These are phyloP conservation scores for Danionella cerebrum DNA, from an alignment of 2,113 vertebrate species.

Conservation along the genomic window DNA sequence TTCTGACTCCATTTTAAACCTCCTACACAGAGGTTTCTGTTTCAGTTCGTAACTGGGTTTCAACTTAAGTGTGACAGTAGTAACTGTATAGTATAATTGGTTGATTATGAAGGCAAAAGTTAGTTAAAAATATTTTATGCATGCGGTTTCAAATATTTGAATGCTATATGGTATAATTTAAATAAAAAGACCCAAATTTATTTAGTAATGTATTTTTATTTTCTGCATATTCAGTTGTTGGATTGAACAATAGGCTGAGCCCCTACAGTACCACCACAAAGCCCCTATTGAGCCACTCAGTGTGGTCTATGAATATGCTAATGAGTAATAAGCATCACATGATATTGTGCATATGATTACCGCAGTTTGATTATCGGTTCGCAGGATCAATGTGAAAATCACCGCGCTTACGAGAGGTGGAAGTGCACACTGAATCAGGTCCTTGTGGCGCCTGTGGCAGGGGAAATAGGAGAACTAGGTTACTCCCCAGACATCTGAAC, in stretches of 20 bases:
- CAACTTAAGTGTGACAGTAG: no score
- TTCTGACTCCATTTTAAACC: no score
- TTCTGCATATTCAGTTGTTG: neutral
- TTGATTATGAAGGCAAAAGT: no score
- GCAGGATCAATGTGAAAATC: neutral
- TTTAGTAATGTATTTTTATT: neutral
- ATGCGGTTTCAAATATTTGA: no score
- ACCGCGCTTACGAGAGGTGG: constrained; percentile 3
- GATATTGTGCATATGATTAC: neutral
- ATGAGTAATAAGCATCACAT: neutral
- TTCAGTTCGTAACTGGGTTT: no score
- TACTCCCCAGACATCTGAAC: constrained; percentile 40
- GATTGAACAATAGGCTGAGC: neutral
- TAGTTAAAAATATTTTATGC: no score
- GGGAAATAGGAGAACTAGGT: constrained; percentile 23
- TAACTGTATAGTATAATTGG: no score
- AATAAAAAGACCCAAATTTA: no score
- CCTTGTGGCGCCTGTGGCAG: constrained; percentile 20
- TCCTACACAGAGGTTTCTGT: no score
- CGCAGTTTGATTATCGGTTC: neutral
- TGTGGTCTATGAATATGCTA: neutral
- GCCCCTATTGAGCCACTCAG: neutral
- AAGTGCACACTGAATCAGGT: constrained; percentile 18
- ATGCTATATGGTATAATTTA: no score
- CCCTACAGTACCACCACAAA: neutral